phyloP scores from a whole-genome alignment of 2,888 invertebrate species.

The Mongoloraphidia duomilia region DNA sequence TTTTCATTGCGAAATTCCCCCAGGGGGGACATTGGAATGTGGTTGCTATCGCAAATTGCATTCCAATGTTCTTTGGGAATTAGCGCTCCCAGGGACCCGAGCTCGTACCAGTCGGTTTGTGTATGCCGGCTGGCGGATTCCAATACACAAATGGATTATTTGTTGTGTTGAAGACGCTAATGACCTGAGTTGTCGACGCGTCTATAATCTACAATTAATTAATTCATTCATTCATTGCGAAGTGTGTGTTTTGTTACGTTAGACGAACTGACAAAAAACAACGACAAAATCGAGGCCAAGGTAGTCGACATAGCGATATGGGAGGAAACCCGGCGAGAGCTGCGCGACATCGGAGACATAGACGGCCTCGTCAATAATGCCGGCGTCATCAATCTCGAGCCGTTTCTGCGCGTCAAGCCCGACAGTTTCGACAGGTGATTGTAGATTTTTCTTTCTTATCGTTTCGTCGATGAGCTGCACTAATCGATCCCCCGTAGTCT shows the following conservation, averaged over 20 bases:
- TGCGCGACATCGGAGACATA: conserved; percentile 46
- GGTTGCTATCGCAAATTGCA: too few relatives aligned
- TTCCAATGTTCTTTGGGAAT: too few relatives aligned
- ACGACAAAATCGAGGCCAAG: conserved; percentile 47
- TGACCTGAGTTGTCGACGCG: neutral
- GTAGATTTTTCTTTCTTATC: conserved; percentile 6
- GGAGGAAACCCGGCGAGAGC: conserved; percentile 47
- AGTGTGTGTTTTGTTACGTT: neutral
- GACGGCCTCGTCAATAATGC: conserved; percentile 88
- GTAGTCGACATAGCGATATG: conserved; percentile 62
- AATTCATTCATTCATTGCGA: too few relatives aligned
- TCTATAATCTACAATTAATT: conserved; percentile 18
- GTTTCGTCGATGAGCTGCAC: too few relatives aligned
- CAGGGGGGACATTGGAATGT: too few relatives aligned
- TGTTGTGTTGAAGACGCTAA: too few relatives aligned
- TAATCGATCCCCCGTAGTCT: too few relatives aligned
- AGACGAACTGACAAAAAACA: conserved; percentile 43
- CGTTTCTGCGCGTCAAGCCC: conserved; percentile 53
- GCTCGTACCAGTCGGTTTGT: too few relatives aligned
- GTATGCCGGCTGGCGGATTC: too few relatives aligned
- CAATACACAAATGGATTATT: too few relatives aligned
- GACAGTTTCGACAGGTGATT: conserved; percentile 58
- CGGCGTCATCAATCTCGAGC: conserved; percentile 51
- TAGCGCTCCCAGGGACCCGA: too few relatives aligned
- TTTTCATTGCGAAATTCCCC: too few relatives aligned